Percentiles rank a stretch among this genome's conserved stretches.
phyloP scores from a whole-genome alignment of 2,113 vertebrate species.

The Pteropus alecto region DNA sequence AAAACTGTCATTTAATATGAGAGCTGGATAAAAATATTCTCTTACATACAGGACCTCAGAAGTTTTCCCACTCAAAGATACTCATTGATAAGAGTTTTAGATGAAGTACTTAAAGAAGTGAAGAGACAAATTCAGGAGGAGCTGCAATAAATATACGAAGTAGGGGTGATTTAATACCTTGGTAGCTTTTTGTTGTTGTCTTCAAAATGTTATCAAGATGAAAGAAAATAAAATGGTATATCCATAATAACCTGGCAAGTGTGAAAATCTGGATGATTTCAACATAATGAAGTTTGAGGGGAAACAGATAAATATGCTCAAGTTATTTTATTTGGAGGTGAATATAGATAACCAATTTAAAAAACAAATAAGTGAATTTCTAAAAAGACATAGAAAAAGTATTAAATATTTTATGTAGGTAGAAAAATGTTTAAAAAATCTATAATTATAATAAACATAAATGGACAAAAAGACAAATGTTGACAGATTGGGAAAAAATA shows the following conservation, averaged over 20 bases:
- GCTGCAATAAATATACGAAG: not conserved
- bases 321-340: not conserved
- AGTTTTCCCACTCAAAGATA: not conserved
- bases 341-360: not conserved
- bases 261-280: not conserved
- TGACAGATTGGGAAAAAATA: not conserved
- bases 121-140: not conserved
- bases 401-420: not conserved
- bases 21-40: not conserved
- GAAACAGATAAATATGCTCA: not conserved
- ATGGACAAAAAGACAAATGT: not conserved
- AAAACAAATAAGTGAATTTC: not conserved
- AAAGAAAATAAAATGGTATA: not conserved
- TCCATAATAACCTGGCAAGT: not conserved
- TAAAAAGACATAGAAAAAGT: not conserved
- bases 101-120: not conserved
- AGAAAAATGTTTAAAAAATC: not conserved
- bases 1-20: not conserved
- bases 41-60: not conserved
- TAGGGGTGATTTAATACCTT: not conserved
- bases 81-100: not conserved
- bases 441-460: not conserved
- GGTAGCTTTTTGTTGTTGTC: not conserved
- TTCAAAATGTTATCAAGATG: not conserved
- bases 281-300: not conserved